Evolutionary conservation across 2,797 vertebrate species (phyloP).

Genomic region (Hemitrygon akajei): DNA sequence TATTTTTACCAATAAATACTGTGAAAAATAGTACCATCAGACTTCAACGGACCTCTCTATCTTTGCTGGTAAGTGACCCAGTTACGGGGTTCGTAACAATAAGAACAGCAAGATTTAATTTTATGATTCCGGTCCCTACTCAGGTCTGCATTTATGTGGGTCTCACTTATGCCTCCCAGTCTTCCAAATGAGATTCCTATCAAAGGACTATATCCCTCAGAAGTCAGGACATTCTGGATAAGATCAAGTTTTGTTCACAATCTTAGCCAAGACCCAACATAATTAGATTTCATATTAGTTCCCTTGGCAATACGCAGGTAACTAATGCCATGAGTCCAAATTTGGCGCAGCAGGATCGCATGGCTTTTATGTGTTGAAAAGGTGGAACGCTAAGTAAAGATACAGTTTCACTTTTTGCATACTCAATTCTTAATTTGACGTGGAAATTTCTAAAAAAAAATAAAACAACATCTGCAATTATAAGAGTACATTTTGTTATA

Average conservation of each 20-base stretch:
- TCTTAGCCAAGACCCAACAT: background rate
- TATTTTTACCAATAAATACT: no score
- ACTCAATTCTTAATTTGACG: background rate
- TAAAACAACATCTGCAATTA: background rate
- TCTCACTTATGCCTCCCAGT: background rate
- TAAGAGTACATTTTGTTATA: background rate
- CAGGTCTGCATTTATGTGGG: background rate
- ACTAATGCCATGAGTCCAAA: background rate
- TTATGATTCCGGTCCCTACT: background rate
- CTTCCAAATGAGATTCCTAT: background rate
- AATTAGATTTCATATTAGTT: background rate
- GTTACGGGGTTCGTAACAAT: no score
- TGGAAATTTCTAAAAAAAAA: constrained; percentile 9
- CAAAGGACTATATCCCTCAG: background rate
- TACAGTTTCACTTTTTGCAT: background rate
- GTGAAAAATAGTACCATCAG: no score
- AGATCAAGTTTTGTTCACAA: background rate
- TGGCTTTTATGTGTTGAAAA: background rate
- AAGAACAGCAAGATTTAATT: background rate
- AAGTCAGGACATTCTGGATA: background rate
- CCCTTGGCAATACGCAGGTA: background rate
- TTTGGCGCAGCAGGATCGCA: background rate
- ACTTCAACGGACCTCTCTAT: no score
- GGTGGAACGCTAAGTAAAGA: background rate
- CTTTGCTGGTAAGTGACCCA: no score